Conservation (phyloP, 37 sponge, comb jelly and placozoan genomes). For the Lycopodina hypogea region DNA sequence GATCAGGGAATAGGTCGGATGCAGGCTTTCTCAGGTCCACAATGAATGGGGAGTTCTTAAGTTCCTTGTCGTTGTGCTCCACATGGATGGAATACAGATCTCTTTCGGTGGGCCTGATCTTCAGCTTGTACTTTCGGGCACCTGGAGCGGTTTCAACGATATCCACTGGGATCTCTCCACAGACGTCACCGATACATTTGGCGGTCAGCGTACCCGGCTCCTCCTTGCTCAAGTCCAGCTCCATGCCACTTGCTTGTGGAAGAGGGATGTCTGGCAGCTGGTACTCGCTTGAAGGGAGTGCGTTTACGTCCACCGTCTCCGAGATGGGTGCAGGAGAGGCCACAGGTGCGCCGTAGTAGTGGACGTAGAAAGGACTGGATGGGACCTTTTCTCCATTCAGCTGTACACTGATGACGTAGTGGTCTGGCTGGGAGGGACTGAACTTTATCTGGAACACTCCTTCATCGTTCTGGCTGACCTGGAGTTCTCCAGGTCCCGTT, state of each 20-base stretch:
- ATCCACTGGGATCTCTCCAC: constrained; percentile 41
- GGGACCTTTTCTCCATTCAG: constrained; percentile 36
- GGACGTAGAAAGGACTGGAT: constrained; percentile 51
- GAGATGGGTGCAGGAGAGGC: constrained; percentile 22
- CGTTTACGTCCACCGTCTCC: not conserved
- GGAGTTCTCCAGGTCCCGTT: constrained; percentile 14
- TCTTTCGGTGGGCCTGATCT: constrained; percentile 24
- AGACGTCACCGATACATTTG: constrained; percentile 32
- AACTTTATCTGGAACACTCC: constrained; percentile 30
- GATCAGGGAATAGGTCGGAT: not conserved
- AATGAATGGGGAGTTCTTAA: constrained; percentile 52
- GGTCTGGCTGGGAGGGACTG: constrained; percentile 49
- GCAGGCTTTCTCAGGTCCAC: constrained; percentile 13
- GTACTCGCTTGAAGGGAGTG: constrained; percentile 21
- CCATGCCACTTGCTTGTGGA: not conserved
- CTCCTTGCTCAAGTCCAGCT: constrained; percentile 33
- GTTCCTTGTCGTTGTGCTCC: constrained; percentile 32
- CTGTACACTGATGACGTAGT: constrained; percentile 35
- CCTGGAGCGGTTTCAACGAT: not conserved
- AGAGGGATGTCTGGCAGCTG: not conserved
- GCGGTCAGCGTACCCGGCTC: constrained; percentile 48
- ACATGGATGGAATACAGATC: constrained; percentile 33
- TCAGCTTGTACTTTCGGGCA: constrained; percentile 22
- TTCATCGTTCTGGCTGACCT: not conserved
- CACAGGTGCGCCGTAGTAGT: constrained; percentile 15